Conservation (phyloP, 2,113 vertebrate genomes). For the Gallinago jamesoni region DNA sequence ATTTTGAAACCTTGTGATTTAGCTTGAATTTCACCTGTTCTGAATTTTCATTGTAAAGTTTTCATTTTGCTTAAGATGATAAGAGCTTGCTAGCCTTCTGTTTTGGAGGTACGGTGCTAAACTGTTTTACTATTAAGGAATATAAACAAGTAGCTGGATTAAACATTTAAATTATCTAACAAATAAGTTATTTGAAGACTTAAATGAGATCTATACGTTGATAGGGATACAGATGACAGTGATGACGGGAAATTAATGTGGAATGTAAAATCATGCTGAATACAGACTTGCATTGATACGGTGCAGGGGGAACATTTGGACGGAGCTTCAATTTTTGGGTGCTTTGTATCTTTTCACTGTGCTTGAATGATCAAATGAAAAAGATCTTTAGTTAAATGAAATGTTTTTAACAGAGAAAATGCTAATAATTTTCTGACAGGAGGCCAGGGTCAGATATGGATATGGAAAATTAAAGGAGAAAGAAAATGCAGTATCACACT, state of each 20-base stretch:
- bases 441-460: not conserved
- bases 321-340: not conserved
- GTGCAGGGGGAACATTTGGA: not conserved
- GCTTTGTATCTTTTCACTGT: not conserved
- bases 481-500: not conserved
- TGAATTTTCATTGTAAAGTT: not conserved
- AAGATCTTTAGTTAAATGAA: not conserved
- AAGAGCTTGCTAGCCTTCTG: not conserved
- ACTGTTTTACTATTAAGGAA: not conserved
- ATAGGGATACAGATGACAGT: not conserved
- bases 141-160: not conserved
- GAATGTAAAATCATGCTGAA: not conserved
- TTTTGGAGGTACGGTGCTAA: not conserved
- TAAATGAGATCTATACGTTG: not conserved
- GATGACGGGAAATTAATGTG: not conserved
- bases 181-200: not conserved
- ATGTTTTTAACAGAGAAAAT: not conserved
- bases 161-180: not conserved
- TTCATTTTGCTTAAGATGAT: not conserved
- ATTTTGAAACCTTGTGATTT: not conserved
- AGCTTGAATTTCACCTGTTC: not conserved
- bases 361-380: not conserved
- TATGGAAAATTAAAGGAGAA: not conserved
- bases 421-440: not conserved
- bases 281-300: not conserved